Conservation (phyloP, 1,140 invertebrate species). For the Chironomus striatipennis region DNA sequence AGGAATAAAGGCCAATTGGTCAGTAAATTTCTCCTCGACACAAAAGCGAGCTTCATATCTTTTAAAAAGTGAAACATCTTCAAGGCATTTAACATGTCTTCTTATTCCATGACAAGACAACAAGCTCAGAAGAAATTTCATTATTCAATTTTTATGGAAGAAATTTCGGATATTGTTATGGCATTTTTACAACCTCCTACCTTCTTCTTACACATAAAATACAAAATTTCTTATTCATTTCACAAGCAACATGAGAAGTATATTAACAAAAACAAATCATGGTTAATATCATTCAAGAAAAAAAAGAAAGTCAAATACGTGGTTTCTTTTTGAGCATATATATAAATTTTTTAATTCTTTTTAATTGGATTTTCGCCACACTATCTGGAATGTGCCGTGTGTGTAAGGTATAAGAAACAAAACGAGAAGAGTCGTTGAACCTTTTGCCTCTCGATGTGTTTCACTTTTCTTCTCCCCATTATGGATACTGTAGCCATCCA, state of each 20-base stretch:
- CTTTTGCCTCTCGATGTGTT: neutral
- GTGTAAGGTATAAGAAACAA: neutral
- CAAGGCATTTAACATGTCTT: neutral
- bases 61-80: constrained; percentile 5
- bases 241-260: neutral
- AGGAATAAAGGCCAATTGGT: no score
- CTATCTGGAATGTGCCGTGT: neutral
- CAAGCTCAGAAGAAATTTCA: neutral
- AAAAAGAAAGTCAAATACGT: constrained; percentile 7
- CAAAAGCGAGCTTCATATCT: no score
- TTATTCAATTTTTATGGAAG: no score
- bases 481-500: neutral
- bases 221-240: neutral
- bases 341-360: neutral
- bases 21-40: no score
- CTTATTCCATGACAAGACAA: no score
- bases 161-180: no score
- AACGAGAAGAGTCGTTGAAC: neutral
- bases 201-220: no score
- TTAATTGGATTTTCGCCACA: constrained; percentile 7
- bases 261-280: constrained; percentile 14
- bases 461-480: neutral
- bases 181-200: no score
- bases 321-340: neutral
- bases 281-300: neutral